phyloP scores from a whole-genome alignment of 2,888 invertebrate genomes.

The Buathra laborator region DNA sequence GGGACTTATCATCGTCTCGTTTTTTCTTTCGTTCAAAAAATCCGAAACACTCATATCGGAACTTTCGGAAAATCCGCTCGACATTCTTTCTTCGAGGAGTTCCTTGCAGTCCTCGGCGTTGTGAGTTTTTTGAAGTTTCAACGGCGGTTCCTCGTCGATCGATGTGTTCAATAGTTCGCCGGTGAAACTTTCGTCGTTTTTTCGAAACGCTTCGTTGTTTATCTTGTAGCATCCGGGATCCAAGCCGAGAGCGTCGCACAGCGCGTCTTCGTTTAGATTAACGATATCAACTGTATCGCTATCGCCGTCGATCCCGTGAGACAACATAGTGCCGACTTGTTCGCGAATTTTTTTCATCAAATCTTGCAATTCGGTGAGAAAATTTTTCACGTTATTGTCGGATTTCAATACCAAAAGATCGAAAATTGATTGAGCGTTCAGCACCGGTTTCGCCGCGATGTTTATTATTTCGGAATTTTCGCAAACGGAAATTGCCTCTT shows the following conservation, averaged over 20 bases:
- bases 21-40: conserved; percentile 78
- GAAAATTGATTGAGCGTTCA: conserved; percentile 80
- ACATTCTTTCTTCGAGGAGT: conserved; percentile 78
- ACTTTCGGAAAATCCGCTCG: conserved; percentile 79
- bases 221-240: conserved; percentile 80
- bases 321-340: conserved; percentile 76
- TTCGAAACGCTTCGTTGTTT: conserved; percentile 75
- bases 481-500: conserved; percentile 82
- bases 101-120: conserved; percentile 76
- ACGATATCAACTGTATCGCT: conserved; percentile 74
- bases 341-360: conserved; percentile 79
- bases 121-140: conserved; percentile 77
- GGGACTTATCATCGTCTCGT: conserved; percentile 70
- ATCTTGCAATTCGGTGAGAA: conserved; percentile 80
- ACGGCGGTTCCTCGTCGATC: conserved; percentile 75
- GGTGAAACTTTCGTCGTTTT: conserved; percentile 65
- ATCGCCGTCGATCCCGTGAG: conserved; percentile 69
- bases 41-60: conserved; percentile 80
- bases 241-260: conserved; percentile 79
- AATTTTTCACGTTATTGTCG: conserved; percentile 79
- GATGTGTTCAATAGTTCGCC: conserved; percentile 40
- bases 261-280: conserved; percentile 77
- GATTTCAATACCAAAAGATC: conserved; percentile 81
- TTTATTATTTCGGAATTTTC: conserved; percentile 80
- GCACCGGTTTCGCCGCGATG: conserved; percentile 82